Evolutionary conservation across 2,113 vertebrate genomes (phyloP), one percentile per base, ranked within the genome.

Genomic region (Lagopus leucura): DNA sequence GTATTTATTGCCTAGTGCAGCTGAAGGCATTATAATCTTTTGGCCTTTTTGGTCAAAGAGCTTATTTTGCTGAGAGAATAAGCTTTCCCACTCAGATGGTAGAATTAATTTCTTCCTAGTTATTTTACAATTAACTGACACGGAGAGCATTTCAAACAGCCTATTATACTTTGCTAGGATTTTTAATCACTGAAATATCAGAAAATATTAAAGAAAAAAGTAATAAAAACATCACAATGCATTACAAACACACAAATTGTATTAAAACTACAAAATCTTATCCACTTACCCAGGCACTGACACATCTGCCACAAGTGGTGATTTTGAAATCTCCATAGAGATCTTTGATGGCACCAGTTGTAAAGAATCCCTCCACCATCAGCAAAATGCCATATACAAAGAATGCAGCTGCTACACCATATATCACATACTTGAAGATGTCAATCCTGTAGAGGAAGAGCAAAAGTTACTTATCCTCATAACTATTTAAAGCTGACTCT

Each of bases 321-420:
- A 99, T 99, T 98, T 99, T 99, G 98, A 99, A 99, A 97, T 99
- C 99, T 66, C 99, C 99, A 38, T 99, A 99, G 87, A 99, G 99
- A 94, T 99, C 99, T 96, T 99, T 99, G 91, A 99, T 99, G 97
- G 99, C 99, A 36, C 99, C 99, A 43, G 99, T 99, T 90, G 99
- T 99, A 97, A 99, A 99, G 98, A 99, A 99, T 60, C 99, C 99
- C 97, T 99, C 99, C 95, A 99, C 99, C 99, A 99, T 99, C 97
- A 99, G 98, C 97, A 99, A 98, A 95, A 99, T 99, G 85, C 99
- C 99, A 5, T 99, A 99, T 57, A 99, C 99, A 83, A 99, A 99
- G 98, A 99, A 99, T 24, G 99, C 99, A 43, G 99, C 99, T 58
- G 99, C 99, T 52, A 99, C 98, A 71, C 99, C 99, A 2, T 99